Evolutionary conservation across 2,888 invertebrate genomes (phyloP), one percentile per base, ranked within the genome.

Genomic region (Heteromurus nitidus): DNA sequence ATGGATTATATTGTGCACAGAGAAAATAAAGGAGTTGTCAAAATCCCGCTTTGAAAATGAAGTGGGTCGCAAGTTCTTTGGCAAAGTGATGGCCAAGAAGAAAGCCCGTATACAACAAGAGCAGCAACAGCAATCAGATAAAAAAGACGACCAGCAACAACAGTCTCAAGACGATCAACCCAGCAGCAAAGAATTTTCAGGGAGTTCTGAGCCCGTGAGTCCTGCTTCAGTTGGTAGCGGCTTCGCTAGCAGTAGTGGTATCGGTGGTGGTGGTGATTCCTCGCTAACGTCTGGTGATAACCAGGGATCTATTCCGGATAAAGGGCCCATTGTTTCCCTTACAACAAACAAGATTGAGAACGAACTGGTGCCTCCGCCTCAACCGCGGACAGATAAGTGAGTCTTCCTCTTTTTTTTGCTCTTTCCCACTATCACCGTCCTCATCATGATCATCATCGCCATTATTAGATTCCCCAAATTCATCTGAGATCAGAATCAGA

Each of bases 41-140:
- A 30, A 72, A 70, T 53, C 72, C 60, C 79, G 83, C 53, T 75
- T 76, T 55, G 85, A 85, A 74, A 76, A 82, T 79, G 85, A 83
- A 36, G 85, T 83, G 62, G 83, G 85, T 30, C 70, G 67, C 65
- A 85, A 83, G 77, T 85, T 83, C 64, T 75, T 85, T 50, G 79
- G 74, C 53, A 85, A 85, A 81, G 81, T 84, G 65, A 84, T 84
- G 84, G 82, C 82, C 53, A 85, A 83, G 60, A 80, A 82, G 67
- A 85, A 83, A 76, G 82, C 82, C 24, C 75, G 82, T 24, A 13
- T 70, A 79, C 26, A 60, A 64, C 55, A 70, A 70, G 67, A 80
- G 44, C 70, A 70, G 44, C 64, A 70, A 31, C 44, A 42, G 42
- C 76, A 76, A 58, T 67, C 80, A n/a, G 65, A 31, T 58, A 80